Percentiles rank a stretch among this genome's conserved stretches.
These are phyloP conservation scores for Phortica magna DNA, from an alignment of 2,888 invertebrate species.

Conservation along the genomic window DNA sequence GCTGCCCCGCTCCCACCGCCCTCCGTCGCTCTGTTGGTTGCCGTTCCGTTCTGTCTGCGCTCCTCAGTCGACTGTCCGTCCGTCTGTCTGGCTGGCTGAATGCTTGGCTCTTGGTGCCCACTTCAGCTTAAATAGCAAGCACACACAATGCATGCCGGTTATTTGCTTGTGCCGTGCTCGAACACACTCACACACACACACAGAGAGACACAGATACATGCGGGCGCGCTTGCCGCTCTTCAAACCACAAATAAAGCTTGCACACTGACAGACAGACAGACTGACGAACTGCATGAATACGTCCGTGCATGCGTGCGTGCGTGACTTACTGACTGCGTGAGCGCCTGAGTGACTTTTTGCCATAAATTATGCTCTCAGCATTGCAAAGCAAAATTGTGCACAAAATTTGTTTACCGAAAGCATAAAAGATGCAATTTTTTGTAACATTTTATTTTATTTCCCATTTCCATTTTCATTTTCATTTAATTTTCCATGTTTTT, in stretches of 20 bases:
- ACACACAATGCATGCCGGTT: background rate
- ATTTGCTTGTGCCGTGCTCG: background rate
- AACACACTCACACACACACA: background rate
- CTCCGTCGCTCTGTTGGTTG: background rate
- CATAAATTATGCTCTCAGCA: constrained; percentile 5
- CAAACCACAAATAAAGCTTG: background rate
- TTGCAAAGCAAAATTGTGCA: background rate
- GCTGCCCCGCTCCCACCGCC: background rate
- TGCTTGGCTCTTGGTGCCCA: background rate
- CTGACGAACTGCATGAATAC: background rate
- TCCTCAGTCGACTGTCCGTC: too few relatives aligned
- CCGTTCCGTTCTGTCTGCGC: too few relatives aligned
- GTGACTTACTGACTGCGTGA: background rate
- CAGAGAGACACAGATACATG: background rate
- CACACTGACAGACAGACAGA: background rate
- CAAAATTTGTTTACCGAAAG: background rate
- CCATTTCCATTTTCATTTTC: background rate
- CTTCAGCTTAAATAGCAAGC: background rate
- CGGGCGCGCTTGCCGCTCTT: too few relatives aligned
- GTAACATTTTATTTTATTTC: background rate
- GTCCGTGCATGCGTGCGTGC: background rate
- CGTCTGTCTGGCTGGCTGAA: background rate
- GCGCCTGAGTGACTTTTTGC: background rate
- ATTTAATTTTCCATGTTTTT: constrained; percentile 1
- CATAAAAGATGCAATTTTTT: background rate